Evolutionary conservation across 1,140 invertebrate species (phyloP).

Genomic region (Arion vulgaris): DNA sequence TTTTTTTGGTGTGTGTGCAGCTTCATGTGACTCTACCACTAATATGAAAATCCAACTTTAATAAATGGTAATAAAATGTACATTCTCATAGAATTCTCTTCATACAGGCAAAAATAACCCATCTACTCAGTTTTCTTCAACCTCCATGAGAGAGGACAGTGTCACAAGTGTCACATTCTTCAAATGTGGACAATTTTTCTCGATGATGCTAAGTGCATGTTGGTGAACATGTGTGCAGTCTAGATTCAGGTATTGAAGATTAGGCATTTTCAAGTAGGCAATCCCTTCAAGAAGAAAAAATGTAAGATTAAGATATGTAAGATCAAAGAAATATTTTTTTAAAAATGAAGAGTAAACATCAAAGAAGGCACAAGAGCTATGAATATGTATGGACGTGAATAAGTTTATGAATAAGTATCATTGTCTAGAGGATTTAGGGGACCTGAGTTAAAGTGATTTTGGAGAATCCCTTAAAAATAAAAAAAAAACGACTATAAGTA

Average conservation of each 20-base stretch:
- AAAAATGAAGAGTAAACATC: not conserved
- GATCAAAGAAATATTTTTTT: not conserved
- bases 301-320: not conserved
- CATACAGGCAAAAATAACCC: not conserved
- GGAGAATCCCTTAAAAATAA: too few species aligned
- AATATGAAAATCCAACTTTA: too few species aligned
- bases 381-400: not conserved
- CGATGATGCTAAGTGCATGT: conserved; percentile 23
- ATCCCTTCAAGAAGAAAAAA: conserved; percentile 46
- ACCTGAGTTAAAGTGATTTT: too few species aligned
- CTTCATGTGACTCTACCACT: too few species aligned
- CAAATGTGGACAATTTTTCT: conserved; percentile 46
- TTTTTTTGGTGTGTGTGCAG: too few species aligned
- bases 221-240: conserved; percentile 55
- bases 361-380: not conserved
- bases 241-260: conserved; percentile 52
- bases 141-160: conserved; percentile 42
- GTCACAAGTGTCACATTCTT: conserved; percentile 44
- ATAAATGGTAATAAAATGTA: too few species aligned
- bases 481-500: too few species aligned
- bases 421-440: too few species aligned
- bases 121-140: conserved; percentile 41
- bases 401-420: too few species aligned
- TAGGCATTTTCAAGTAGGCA: conserved; percentile 40
- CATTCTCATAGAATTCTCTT: too few species aligned